Evolutionary conservation across 2,113 vertebrate genomes (phyloP), one percentile per base, ranked within the genome.

Genomic region (Eclectus roratus): DNA sequence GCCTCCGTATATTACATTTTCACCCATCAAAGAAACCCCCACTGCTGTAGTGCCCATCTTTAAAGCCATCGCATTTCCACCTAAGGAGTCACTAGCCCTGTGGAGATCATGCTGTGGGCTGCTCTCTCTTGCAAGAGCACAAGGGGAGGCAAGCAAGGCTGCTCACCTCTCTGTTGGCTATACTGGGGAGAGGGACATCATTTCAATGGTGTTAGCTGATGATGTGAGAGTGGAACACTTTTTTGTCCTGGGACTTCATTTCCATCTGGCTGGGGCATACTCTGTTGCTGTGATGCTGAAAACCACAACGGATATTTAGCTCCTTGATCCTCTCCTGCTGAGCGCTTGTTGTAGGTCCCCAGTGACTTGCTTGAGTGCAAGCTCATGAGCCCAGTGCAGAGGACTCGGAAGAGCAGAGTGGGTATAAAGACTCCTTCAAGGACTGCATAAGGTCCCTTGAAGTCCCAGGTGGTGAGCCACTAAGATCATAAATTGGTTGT

Each of bases 401-500:
- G 11, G 23, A 61, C 29, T 20, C 14, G n/a, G 50, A 60, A 60
- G 69, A 24, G 31, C 44, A 11, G 23, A n/a, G 23, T 28, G 43
- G 37, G 52, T 52, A 21, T 37, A 33, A 68, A 37, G 35, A 50
- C 35, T 4, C 1, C 20, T 53, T 23, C 3, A 6, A 17, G 58
- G 11, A 17, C 15, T 7, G 3, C 18, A 5, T 18, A 33, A 47
- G 0, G 0, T 61, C 52, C 31, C 28, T 10, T 11, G 39, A 23
- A 69, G 25, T 19, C 11, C 29, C 46, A 53, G 8, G 17, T 3
- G 18, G 7, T 3, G 19, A 85, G 6, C 17, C 47, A 33, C 5
- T 23, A 33, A 66, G 18, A 17, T 29, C 49, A 6, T 14, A 6
- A 68, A 41, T 21, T 18, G 2, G 19, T 20, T 56, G 4, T 6